phyloP scores from a whole-genome alignment of 2,797 vertebrate genomes.

The Austrolebias charrua region DNA sequence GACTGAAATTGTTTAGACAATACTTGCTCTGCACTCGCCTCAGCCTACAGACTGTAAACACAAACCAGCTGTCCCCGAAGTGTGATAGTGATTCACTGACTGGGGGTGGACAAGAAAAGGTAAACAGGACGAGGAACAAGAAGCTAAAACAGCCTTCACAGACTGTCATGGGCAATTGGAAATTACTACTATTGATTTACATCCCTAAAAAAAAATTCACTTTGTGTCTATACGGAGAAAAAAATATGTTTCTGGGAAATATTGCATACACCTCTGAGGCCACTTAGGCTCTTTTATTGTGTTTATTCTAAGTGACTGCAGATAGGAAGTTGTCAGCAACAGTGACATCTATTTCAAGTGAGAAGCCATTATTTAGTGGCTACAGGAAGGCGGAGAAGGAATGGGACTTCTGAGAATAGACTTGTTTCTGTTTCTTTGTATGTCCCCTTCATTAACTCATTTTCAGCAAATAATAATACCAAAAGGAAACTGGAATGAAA shows the following conservation, averaged over 20 bases:
- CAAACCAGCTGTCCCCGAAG: slow-evolving; percentile 72
- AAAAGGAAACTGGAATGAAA: slow-evolving; percentile 48
- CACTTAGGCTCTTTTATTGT: slow-evolving; percentile 44
- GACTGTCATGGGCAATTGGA: slow-evolving; percentile 57
- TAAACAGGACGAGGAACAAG: slow-evolving; percentile 42
- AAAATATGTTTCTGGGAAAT: slow-evolving; percentile 34
- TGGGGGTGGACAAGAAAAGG: slow-evolving; percentile 38
- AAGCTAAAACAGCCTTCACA: slow-evolving; percentile 28
- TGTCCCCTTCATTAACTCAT: slow-evolving; percentile 19
- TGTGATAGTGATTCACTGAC: slow-evolving; percentile 59
- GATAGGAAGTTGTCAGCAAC: slow-evolving; percentile 51
- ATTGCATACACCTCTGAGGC: slow-evolving; percentile 22
- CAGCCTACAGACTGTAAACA: slow-evolving; percentile 71
- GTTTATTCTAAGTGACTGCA: slow-evolving; percentile 44
- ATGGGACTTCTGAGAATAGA: slow-evolving; percentile 44
- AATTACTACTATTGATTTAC: slow-evolving; percentile 57
- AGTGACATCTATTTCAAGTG: slow-evolving; percentile 64
- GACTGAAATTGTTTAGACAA: slow-evolving; percentile 74
- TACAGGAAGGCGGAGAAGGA: slow-evolving; percentile 40
- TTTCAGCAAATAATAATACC: slow-evolving; percentile 54
- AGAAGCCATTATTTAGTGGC: slow-evolving; percentile 67
- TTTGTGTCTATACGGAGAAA: slow-evolving; percentile 24
- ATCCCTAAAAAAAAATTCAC: slow-evolving; percentile 36
- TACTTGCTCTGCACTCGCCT: slow-evolving; percentile 60
- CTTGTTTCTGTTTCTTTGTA: slow-evolving; percentile 18